These are phyloP conservation scores for Mongoloraphidia duomilia DNA, from an alignment of 2,888 invertebrate species.

Conservation along the genomic window DNA sequence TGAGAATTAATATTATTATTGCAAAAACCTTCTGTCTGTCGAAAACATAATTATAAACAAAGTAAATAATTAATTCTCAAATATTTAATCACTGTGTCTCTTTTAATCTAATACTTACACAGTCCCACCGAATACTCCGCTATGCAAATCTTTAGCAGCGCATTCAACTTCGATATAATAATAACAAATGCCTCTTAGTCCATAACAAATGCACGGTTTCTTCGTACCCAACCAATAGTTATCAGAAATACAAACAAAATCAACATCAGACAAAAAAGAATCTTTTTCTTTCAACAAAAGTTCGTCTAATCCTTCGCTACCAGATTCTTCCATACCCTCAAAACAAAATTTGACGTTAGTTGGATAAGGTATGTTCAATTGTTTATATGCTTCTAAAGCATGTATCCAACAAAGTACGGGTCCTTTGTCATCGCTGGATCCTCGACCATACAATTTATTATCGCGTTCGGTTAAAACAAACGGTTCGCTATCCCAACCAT, in stretches of 20 bases:
- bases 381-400: conserved; percentile 77
- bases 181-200: conserved; percentile 85
- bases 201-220: conserved; percentile 96
- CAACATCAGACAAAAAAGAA: conserved; percentile 67
- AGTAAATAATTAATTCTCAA: too few species aligned
- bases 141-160: conserved; percentile 85
- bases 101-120: conserved; percentile 58
- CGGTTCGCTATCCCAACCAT: conserved; percentile 94
- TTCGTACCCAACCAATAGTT: conserved; percentile 96
- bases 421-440: conserved; percentile 88
- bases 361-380: conserved; percentile 46
- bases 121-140: conserved; percentile 89
- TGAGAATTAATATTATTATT: too few species aligned
- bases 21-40: too few species aligned
- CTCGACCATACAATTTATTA: conserved; percentile 82
- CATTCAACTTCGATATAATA: conserved; percentile 80
- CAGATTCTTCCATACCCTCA: conserved; percentile 98
- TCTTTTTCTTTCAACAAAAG: conserved; percentile 56
- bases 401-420: conserved; percentile 93
- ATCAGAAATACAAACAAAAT: conserved; percentile 95
- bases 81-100: too few species aligned
- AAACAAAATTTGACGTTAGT: conserved; percentile 80
- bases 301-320: conserved; percentile 89
- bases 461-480: conserved; percentile 78
- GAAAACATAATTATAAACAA: too few species aligned